Percentiles rank a stretch among this genome's conserved stretches.
Conservation (phyloP, 2,797 vertebrate genomes). For the Gouania willdenowi region DNA sequence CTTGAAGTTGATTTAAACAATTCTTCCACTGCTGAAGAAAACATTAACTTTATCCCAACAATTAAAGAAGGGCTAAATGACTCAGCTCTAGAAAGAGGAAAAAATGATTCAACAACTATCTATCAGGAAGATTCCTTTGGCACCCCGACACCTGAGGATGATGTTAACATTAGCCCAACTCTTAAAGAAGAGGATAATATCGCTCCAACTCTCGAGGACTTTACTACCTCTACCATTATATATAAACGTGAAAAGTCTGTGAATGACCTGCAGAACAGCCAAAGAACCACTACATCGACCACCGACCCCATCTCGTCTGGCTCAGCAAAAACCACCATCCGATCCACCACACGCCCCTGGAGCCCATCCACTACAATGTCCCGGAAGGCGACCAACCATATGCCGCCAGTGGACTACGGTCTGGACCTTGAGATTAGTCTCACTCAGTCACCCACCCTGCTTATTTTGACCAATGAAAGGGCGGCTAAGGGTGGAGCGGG, state of each 20-base stretch:
- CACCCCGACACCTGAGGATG: not conserved
- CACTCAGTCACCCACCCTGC: constrained; percentile 60
- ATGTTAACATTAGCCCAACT: not conserved
- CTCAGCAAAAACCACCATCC: constrained; percentile 17
- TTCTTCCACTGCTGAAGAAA: not conserved
- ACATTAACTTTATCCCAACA: not conserved
- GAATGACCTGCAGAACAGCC: constrained; percentile 54
- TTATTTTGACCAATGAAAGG: constrained; percentile 72
- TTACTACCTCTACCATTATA: constrained; percentile 39
- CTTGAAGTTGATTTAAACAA: not conserved
- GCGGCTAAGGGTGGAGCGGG: constrained; percentile 76
- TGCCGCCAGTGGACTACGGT: constrained; percentile 72
- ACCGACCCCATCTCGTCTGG: constrained; percentile 7
- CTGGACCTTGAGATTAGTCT: constrained; percentile 57
- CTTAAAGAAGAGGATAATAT: not conserved
- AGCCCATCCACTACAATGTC: constrained; percentile 42
- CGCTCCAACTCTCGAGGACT: constrained; percentile 5
- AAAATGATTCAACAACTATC: not conserved
- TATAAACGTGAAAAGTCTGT: constrained; percentile 52
- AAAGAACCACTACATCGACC: constrained; percentile 11
- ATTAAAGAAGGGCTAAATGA: not conserved
- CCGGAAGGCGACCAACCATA: constrained; percentile 40
- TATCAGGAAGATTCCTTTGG: no score
- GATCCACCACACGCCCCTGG: constrained; percentile 36
- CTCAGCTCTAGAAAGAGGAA: no score